phyloP scores from a whole-genome alignment of 2,113 vertebrate species.

The Protobothrops flavoviridis region DNA sequence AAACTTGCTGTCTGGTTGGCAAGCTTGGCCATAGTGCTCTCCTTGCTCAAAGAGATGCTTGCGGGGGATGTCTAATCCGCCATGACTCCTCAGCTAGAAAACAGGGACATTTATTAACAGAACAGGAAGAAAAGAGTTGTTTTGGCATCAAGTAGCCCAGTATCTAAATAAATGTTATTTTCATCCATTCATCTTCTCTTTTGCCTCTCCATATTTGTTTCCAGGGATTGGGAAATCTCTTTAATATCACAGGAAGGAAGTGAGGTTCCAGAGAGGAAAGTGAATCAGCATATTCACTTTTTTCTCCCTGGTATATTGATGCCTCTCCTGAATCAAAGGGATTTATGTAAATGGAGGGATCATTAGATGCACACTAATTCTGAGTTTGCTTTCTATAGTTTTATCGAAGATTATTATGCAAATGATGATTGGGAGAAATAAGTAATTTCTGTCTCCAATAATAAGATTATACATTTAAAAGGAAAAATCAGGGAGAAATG shows the following conservation, averaged over 20 bases:
- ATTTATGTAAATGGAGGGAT: neutral
- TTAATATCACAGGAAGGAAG: neutral
- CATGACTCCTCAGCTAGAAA: neutral
- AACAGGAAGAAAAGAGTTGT: neutral
- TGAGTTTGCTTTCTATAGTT: neutral
- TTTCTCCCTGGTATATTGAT: neutral
- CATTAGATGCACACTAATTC: neutral
- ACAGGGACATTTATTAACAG: neutral
- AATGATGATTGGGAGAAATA: neutral
- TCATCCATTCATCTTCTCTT: neutral
- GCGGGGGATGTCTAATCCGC: neutral
- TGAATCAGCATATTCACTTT: neutral
- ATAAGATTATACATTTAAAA: neutral
- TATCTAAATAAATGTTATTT: neutral
- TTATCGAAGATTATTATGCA: neutral
- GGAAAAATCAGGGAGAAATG: neutral
- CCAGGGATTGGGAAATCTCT: neutral
- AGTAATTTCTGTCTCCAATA: neutral
- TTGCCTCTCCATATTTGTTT: neutral
- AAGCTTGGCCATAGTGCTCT: neutral
- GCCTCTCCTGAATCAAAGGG: neutral
- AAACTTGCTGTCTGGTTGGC: neutral
- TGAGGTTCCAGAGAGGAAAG: neutral
- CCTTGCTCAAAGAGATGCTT: neutral
- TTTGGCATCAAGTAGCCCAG: neutral